Evolutionary conservation across 2,797 vertebrate species (phyloP).

Genomic region (Danio tinwini): DNA sequence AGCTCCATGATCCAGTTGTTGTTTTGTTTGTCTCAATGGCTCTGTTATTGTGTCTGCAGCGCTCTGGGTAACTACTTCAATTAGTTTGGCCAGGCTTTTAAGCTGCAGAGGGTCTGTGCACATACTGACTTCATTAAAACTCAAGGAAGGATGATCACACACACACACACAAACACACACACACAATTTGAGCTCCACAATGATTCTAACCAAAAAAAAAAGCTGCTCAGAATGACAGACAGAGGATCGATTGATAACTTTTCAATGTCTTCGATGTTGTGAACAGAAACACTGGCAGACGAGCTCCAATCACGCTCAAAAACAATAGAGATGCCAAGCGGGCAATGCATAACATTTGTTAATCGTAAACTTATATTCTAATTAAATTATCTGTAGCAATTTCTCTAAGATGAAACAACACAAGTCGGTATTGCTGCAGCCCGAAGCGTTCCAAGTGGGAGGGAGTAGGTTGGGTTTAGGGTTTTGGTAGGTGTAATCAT

Average conservation of each 20-base stretch:
- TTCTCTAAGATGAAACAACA: background rate
- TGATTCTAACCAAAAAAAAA: conserved; percentile 17
- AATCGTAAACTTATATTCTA: background rate
- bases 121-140: conserved; percentile 53
- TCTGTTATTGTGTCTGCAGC: conserved; percentile 48
- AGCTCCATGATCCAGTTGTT: conserved; percentile 13
- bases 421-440: no score
- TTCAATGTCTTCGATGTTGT: conserved; percentile 2
- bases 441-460: no score
- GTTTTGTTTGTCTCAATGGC: conserved; percentile 27
- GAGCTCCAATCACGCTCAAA: conserved; percentile 15
- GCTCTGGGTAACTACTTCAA: conserved; percentile 41
- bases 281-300: conserved; percentile 17
- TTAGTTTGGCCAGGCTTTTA: conserved; percentile 27
- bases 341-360: background rate
- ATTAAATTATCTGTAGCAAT: background rate
- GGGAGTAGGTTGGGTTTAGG: no score
- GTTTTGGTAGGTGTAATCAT: no score
- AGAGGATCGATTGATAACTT: conserved; percentile 39
- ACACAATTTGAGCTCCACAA: conserved; percentile 19
- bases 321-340: background rate
- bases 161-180: conserved; percentile 36
- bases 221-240: conserved; percentile 16
- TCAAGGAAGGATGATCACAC: conserved; percentile 27
- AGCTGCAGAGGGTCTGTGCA: conserved; percentile 31